Percentiles rank a stretch among this genome's conserved stretches.
Evolutionary conservation across 2,113 vertebrate genomes (phyloP).

Genomic region (Lepus timidus): DNA sequence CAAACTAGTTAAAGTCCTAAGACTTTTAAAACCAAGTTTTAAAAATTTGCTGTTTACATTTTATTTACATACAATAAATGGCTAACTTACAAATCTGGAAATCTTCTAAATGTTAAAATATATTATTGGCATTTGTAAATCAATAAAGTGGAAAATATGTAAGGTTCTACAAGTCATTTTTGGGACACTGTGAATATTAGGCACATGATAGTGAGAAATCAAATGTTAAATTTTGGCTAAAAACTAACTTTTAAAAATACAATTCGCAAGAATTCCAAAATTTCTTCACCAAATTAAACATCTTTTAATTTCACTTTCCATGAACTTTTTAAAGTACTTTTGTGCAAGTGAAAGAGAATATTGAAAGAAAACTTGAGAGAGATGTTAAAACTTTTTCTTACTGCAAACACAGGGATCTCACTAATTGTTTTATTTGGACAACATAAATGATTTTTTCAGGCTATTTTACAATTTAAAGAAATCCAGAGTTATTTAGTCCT

Average conservation of each 20-base stretch:
- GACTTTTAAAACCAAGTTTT: slow-evolving; percentile 36
- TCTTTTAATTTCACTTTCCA: too few species aligned
- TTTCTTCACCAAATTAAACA: too few species aligned
- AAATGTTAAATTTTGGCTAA: not conserved
- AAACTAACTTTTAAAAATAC: not conserved
- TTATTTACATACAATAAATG: not conserved
- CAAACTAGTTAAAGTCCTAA: not conserved
- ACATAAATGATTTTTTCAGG: not conserved
- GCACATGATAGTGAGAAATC: not conserved
- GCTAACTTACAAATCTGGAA: not conserved
- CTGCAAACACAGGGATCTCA: not conserved
- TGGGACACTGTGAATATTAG: slow-evolving; percentile 33
- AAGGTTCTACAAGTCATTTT: not conserved
- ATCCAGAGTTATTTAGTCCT: not conserved
- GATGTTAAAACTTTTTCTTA: not conserved
- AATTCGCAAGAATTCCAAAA: too few species aligned
- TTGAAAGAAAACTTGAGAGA: not conserved
- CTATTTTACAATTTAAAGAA: slow-evolving; percentile 13
- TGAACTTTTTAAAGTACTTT: too few species aligned
- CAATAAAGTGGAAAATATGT: not conserved
- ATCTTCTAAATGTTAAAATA: slow-evolving; percentile 36
- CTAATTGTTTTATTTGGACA: slow-evolving; percentile 38
- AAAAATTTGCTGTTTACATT: slow-evolving; percentile 23
- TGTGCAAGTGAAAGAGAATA: not conserved
- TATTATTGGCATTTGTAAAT: not conserved